Base-by-base conservation (phyloP, 2,888 invertebrate species). In the Rhingia campestris region DNA sequence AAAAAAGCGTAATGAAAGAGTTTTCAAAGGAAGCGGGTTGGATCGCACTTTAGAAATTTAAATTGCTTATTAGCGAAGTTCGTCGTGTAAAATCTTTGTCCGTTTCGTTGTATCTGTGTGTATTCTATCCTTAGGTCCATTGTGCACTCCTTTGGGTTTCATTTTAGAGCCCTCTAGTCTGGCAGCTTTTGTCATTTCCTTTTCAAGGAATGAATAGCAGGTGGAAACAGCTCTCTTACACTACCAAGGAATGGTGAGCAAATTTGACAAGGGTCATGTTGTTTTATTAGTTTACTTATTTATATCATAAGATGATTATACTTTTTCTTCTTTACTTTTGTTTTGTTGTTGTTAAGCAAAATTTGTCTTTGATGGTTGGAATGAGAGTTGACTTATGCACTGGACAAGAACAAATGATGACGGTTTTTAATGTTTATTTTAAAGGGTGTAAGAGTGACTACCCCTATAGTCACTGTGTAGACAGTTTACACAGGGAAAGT, bases 51-150 rank as follows among this genome's bases (percentile, higher is more conserved):
- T 80, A 70, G 80, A 85, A 85, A 85, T 85, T 85, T 80, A 85
- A 85, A 85, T 85, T 85, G 84, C 84, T 85, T 85, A 85, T 85
- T 85, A 85, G 61, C 80, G 59, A 85, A 85, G 84, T 85, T 85
- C 61, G 75, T 59, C 66, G 63, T 70, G 69, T 64, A 70, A 69
- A 58, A 64, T 54, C 43, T 63, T 74, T 61, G 37, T 63, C 67
- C n/a, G 64, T 61, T 67, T 22, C 35, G 22, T 22, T 22, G 33
- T 33, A 4, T 10, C 22, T 1, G 12, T 1, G 9, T 33, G 5
- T 45, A 54, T 37, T 43, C 45, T 70, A 35, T 64, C 41, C 12
- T 63, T 58, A 6, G 51, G 59, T 66, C 72, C 43, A 56, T 66
- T 73, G 66, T 43, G 41, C 22, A 30, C 10, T 72, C 72, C 58